Evolutionary conservation across 2,113 vertebrate species (phyloP).

Genomic region (Erythrocercus mccallii): DNA sequence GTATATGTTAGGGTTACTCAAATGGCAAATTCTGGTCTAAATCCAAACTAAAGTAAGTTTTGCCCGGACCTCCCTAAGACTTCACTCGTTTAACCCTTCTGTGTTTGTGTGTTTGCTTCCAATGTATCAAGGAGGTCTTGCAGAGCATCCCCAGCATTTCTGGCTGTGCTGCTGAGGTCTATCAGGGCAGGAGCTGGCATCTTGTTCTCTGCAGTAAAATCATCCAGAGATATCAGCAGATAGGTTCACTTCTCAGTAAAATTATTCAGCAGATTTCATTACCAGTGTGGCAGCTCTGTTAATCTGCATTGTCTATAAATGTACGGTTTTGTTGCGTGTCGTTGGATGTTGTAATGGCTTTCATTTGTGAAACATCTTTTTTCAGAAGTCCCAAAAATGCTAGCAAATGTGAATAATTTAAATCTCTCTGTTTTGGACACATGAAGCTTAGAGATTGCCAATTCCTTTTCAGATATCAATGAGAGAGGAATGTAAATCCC

Average conservation of each 20-base stretch:
- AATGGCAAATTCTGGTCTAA: constrained; percentile 51
- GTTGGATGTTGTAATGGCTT: not conserved
- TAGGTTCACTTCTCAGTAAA: not conserved
- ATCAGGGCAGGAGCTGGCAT: not conserved
- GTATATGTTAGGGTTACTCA: constrained; percentile 44
- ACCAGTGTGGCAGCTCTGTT: not conserved
- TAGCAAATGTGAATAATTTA: not conserved
- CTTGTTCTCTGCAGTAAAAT: not conserved
- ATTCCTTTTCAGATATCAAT: not conserved
- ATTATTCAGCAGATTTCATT: not conserved
- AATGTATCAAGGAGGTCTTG: not conserved
- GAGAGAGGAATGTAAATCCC: not conserved
- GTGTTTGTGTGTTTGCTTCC: not conserved
- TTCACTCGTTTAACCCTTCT: constrained; percentile 33
- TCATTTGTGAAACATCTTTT: not conserved
- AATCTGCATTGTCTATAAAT: not conserved
- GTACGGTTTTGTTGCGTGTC: not conserved
- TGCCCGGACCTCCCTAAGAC: not conserved
- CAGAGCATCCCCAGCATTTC: not conserved
- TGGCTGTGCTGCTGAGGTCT: not conserved
- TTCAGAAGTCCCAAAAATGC: not conserved
- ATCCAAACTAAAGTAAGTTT: constrained; percentile 45
- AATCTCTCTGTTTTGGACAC: not conserved
- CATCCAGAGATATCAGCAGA: not conserved
- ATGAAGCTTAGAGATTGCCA: not conserved